These are phyloP conservation scores for Lota lota DNA, from an alignment of 2,113 vertebrate genomes.

Conservation along the genomic window DNA sequence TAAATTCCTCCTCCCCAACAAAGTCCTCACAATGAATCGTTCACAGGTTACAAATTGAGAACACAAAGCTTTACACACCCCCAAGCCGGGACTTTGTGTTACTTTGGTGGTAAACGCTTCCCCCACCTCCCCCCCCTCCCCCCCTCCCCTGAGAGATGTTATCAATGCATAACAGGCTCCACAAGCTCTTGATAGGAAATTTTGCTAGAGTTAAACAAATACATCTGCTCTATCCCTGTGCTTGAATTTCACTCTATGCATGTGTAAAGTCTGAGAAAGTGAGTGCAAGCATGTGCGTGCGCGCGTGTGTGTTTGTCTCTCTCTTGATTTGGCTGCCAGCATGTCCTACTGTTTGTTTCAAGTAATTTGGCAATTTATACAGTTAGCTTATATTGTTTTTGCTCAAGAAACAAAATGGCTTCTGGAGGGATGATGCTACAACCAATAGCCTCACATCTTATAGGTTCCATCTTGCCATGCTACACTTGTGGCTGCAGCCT, in stretches of 20 bases:
- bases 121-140: constrained; percentile 1
- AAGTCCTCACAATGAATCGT: constrained; percentile 42
- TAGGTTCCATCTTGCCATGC: constrained; percentile 44
- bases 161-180: constrained; percentile 71
- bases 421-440: constrained; percentile 57
- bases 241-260: constrained; percentile 27
- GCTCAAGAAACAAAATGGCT: constrained; percentile 73
- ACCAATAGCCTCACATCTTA: constrained; percentile 15
- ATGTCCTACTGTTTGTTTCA: constrained; percentile 78
- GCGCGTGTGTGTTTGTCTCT: constrained; percentile 29
- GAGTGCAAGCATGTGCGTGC: constrained; percentile 7
- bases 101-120: constrained; percentile 32
- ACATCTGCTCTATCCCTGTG: constrained; percentile 52
- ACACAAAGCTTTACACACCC: constrained; percentile 59
- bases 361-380: constrained; percentile 85
- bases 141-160: constrained; percentile 70
- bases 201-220: constrained; percentile 57
- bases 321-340: constrained; percentile 77
- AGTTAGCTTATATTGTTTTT: constrained; percentile 79
- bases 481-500: constrained; percentile 51
- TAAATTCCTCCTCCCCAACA: constrained; percentile 16
- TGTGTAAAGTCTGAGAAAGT: constrained; percentile 24
- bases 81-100: constrained; percentile 59
- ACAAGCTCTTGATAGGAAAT: constrained; percentile 52
- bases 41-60: constrained; percentile 71